Conservation (phyloP, 2,797 vertebrate species). For the Gambusia yucatana region DNA sequence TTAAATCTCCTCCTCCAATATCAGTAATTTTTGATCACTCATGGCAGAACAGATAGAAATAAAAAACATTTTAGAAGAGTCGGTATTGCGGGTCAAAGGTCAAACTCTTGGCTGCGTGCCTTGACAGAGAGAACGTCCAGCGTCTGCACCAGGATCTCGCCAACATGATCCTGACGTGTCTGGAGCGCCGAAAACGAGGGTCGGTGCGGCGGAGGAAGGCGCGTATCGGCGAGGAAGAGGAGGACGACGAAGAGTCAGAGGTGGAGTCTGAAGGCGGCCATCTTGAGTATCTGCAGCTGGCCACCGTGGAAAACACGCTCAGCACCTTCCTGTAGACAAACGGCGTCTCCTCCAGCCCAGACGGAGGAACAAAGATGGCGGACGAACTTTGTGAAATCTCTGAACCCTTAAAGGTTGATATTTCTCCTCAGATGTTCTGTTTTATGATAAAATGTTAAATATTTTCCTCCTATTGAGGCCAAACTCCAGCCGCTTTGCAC, state of each 20-base stretch:
- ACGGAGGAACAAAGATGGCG: neutral
- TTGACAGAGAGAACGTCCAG: slow-evolving; percentile 91
- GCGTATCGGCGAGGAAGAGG: slow-evolving; percentile 60
- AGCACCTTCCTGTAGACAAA: slow-evolving; percentile 84
- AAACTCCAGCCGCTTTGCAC: neutral
- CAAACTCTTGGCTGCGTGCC: neutral
- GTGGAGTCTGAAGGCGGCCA: slow-evolving; percentile 77
- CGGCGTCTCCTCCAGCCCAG: no score
- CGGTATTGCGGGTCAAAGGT: neutral
- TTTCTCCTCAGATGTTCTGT: neutral
- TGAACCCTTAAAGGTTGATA: neutral
- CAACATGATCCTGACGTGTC: slow-evolving; percentile 86
- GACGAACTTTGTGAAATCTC: neutral
- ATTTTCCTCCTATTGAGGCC: neutral
- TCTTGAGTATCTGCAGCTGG: slow-evolving; percentile 91
- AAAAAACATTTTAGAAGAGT: neutral
- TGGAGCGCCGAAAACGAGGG: slow-evolving; percentile 81
- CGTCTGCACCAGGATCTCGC: slow-evolving; percentile 90
- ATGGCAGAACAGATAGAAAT: neutral
- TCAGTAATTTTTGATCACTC: neutral
- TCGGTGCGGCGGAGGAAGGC: slow-evolving; percentile 62
- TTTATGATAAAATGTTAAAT: neutral
- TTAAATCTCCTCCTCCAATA: neutral
- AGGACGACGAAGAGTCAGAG: slow-evolving; percentile 48
- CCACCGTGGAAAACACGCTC: slow-evolving; percentile 82